Evolutionary conservation across 1,140 invertebrate species (phyloP).

Genomic region (Nymphalis io): DNA sequence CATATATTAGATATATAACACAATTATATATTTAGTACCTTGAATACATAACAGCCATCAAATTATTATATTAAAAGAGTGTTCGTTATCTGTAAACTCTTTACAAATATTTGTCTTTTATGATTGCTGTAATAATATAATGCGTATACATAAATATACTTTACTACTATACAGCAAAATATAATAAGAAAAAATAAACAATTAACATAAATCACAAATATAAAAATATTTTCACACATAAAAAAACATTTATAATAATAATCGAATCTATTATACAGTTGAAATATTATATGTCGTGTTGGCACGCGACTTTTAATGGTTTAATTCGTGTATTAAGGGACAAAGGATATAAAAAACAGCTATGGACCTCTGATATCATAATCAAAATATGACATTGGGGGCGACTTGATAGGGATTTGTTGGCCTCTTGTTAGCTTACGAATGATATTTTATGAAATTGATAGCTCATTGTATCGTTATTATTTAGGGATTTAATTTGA

Average conservation of each 20-base stretch:
- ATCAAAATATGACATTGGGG: slow-evolving; percentile 78
- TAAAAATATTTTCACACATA: slow-evolving; percentile 41
- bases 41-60: no score
- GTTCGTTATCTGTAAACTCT: no score
- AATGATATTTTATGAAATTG: slow-evolving; percentile 65
- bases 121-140: no score
- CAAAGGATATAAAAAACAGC: slow-evolving; percentile 68
- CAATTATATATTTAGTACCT: no score
- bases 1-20: no score
- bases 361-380: slow-evolving; percentile 77
- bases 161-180: no score
- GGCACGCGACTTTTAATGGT: slow-evolving; percentile 76
- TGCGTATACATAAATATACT: no score
- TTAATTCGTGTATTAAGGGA: slow-evolving; percentile 77
- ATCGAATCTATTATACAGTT: slow-evolving; percentile 62
- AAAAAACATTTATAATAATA: slow-evolving; percentile 58
- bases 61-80: no score
- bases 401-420: slow-evolving; percentile 52
- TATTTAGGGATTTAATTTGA: slow-evolving; percentile 24
- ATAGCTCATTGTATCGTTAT: slow-evolving; percentile 47
- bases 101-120: no score
- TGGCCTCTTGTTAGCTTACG: slow-evolving; percentile 61
- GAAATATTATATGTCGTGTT: slow-evolving; percentile 65
- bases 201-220: neutral
- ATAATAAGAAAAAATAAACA: no score